Evolutionary conservation across 2,888 invertebrate genomes (phyloP).

Genomic region (Germaria angustata): DNA sequence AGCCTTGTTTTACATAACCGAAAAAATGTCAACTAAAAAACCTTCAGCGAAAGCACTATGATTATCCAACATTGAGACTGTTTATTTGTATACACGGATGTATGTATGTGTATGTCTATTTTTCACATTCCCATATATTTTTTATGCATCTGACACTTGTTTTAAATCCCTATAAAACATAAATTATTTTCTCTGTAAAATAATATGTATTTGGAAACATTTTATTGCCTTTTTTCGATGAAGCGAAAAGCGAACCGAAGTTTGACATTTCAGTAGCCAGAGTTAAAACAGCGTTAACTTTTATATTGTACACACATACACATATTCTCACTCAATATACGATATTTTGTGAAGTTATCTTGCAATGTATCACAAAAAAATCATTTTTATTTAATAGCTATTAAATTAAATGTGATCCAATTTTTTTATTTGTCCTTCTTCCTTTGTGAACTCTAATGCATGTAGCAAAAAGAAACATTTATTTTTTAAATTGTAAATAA

Average conservation of each 20-base stretch:
- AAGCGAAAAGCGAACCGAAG: neutral
- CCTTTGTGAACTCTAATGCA: neutral
- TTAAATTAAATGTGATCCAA: conserved; percentile 54
- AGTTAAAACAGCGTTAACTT: neutral
- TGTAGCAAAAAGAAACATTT: conserved; percentile 13
- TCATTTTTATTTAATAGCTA: conserved; percentile 52
- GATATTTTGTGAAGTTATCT: too few species aligned
- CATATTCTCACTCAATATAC: too few species aligned
- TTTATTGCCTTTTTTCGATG: neutral
- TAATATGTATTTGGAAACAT: conserved; percentile 29
- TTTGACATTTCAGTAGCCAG: neutral
- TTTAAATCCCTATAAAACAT: conserved; percentile 59
- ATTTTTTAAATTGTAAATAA: conserved; percentile 54
- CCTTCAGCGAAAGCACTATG: conserved; percentile 24
- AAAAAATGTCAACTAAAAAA: neutral
- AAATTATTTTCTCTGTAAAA: conserved; percentile 59
- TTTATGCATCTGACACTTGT: conserved; percentile 60
- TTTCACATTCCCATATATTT: neutral
- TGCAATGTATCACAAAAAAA: conserved; percentile 56
- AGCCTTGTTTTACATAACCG: conserved; percentile 40
- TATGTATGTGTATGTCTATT: neutral
- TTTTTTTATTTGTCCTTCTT: neutral
- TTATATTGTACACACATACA: neutral
- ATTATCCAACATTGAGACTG: conserved; percentile 45
- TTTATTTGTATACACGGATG: neutral